These are phyloP conservation scores for Ellobius talpinus DNA, from an alignment of 2,113 vertebrate genomes.

Conservation along the genomic window DNA sequence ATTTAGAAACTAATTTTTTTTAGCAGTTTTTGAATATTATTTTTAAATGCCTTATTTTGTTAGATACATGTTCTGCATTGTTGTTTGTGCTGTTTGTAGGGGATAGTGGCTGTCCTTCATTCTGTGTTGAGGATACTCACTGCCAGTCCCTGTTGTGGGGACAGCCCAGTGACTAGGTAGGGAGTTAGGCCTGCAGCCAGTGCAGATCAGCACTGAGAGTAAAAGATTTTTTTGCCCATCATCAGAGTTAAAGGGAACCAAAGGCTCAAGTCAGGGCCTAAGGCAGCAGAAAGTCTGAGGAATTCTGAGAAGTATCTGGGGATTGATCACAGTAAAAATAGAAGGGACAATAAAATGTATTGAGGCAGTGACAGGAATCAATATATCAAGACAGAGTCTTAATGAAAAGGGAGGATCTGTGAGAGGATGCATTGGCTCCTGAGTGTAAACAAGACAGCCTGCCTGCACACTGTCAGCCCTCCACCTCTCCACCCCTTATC, in stretches of 20 bases:
- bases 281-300: neutral
- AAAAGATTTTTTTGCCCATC: neutral
- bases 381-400: neutral
- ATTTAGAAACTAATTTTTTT: constrained; percentile 30
- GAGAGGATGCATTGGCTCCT: neutral
- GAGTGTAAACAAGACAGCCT: neutral
- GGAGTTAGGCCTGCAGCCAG: neutral
- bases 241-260: neutral
- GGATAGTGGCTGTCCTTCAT: neutral
- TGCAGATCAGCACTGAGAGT: neutral
- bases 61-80: neutral
- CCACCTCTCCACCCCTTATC: neutral
- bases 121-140: neutral
- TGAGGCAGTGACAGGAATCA: neutral
- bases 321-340: constrained; percentile 13
- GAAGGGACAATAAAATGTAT: neutral
- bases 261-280: neutral
- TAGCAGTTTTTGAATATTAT: neutral
- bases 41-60: neutral
- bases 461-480: too few relatives aligned
- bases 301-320: constrained; percentile 26
- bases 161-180: neutral
- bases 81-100: neutral
- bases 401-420: neutral
- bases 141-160: neutral